A percentile compares a stretch with the other conserved stretches of the same genome.
phyloP scores from a whole-genome alignment of 2,113 vertebrate species.

The Emydura subglobosa region DNA sequence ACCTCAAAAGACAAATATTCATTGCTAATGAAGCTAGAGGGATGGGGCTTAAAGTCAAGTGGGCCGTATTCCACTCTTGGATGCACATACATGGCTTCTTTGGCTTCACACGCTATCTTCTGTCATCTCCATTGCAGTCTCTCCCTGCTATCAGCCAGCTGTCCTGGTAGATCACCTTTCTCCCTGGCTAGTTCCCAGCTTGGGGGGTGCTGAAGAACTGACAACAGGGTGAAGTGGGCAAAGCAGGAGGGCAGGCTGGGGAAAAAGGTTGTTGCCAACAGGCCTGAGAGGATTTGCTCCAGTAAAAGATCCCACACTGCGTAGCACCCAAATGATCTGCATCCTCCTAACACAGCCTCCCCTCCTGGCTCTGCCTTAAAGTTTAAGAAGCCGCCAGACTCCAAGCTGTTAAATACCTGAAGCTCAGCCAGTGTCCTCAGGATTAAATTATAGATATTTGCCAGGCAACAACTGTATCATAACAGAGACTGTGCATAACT shows the following conservation, averaged over 20 bases:
- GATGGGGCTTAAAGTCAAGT: neutral
- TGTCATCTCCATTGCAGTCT: neutral
- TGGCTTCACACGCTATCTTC: neutral
- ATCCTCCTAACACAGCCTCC: neutral
- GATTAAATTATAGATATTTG: neutral
- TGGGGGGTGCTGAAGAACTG: neutral
- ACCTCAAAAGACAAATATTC: neutral
- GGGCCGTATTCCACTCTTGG: neutral
- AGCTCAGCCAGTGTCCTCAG: neutral
- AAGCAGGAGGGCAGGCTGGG: neutral
- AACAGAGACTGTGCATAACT: neutral
- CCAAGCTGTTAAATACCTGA: neutral
- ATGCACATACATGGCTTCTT: neutral
- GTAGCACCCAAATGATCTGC: neutral
- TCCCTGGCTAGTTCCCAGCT: neutral
- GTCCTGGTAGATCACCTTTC: neutral
- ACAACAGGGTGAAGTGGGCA: neutral
- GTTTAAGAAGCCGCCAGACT: neutral
- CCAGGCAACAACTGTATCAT: neutral
- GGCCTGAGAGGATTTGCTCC: neutral
- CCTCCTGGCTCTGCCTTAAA: neutral
- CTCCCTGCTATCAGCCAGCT: neutral
- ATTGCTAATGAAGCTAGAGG: neutral
- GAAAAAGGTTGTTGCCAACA: neutral
- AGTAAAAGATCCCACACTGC: neutral